Evolutionary conservation across 2,888 invertebrate species (phyloP).

Genomic region (Eilema griseolum): DNA sequence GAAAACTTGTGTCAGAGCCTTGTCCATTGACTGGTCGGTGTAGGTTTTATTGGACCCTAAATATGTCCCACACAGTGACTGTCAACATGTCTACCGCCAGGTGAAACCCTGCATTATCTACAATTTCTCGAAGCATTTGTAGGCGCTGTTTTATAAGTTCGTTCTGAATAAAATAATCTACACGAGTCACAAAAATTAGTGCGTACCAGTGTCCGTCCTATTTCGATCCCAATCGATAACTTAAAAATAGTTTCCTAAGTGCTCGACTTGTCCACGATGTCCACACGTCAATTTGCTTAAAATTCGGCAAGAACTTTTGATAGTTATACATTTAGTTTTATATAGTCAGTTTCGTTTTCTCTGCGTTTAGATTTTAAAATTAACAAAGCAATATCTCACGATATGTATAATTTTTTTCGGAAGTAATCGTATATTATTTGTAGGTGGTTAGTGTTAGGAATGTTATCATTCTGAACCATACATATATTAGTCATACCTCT

Average conservation of each 20-base stretch:
- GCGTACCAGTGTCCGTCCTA: constrained; percentile 11
- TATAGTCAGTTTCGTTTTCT: not conserved
- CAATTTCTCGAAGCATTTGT: too few species aligned
- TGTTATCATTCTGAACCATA: not conserved
- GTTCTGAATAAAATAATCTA: not conserved
- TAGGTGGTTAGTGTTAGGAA: not conserved
- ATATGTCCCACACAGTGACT: too few species aligned
- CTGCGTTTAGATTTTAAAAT: not conserved
- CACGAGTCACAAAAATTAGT: constrained; percentile 6
- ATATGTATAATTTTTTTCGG: not conserved
- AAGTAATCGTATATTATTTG: not conserved
- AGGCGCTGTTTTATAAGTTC: not conserved
- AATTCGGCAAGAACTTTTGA: not conserved
- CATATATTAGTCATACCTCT: not conserved
- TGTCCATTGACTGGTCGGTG: too few species aligned
- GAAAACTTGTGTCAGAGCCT: too few species aligned
- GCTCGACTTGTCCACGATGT: not conserved
- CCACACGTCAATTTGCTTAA: not conserved
- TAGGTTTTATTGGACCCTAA: too few species aligned
- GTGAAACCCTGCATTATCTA: too few species aligned
- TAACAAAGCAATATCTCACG: not conserved
- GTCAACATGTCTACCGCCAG: too few species aligned
- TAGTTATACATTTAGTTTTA: not conserved
- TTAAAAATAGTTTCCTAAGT: constrained; percentile 38
- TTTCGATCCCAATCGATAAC: constrained; percentile 31